phyloP scores from a whole-genome alignment of 2,888 invertebrate genomes.

The Leptura quadrifasciata region DNA sequence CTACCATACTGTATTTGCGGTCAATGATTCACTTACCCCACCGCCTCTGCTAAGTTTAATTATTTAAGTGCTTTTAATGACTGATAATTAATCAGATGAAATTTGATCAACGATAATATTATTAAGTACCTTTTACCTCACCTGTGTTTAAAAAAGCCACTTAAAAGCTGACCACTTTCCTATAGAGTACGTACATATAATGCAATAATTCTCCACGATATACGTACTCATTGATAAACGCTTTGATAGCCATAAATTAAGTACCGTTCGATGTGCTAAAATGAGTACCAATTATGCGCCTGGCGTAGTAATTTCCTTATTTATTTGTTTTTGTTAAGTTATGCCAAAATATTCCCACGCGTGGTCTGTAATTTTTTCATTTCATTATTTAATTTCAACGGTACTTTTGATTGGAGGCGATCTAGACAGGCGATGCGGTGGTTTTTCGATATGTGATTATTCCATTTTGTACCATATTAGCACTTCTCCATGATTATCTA shows the following conservation, averaged over 20 bases:
- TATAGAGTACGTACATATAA: not conserved
- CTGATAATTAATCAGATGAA: too few species aligned
- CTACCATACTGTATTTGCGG: too few species aligned
- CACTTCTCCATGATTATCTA: not conserved
- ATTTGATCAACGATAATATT: too few species aligned
- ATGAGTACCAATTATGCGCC: constrained; percentile 44
- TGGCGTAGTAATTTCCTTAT: constrained; percentile 45
- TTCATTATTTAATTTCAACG: constrained; percentile 17
- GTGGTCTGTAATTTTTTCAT: constrained; percentile 39
- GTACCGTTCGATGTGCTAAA: constrained; percentile 52
- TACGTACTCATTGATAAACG: constrained; percentile 19
- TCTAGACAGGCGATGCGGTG: not conserved
- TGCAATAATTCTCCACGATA: not conserved
- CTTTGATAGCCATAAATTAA: constrained; percentile 41
- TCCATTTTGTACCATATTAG: not conserved
- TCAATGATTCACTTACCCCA: too few species aligned
- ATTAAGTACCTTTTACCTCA: too few species aligned
- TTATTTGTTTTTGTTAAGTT: constrained; percentile 38
- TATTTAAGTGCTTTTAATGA: too few species aligned
- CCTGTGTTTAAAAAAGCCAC: not conserved
- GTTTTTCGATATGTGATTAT: not conserved
- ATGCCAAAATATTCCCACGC: constrained; percentile 41
- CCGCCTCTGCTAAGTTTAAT: too few species aligned
- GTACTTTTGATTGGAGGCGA: constrained; percentile 17
- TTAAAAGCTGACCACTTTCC: constrained; percentile 1